Percentiles rank a stretch among this genome's conserved stretches.
Conservation (phyloP, 1,140 invertebrate species). For the Portunus trituberculatus region DNA sequence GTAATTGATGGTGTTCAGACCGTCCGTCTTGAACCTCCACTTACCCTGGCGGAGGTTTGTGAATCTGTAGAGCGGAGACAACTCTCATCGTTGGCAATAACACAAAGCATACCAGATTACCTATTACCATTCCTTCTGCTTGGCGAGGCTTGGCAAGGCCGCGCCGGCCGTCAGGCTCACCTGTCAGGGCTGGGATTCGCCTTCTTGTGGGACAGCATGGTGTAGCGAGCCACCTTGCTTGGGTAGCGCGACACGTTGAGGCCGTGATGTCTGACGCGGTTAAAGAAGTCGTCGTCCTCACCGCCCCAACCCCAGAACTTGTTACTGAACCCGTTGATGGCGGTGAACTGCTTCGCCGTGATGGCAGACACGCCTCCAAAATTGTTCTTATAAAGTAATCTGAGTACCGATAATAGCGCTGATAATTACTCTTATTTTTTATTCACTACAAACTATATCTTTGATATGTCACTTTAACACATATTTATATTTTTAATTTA, state of each 20-base stretch:
- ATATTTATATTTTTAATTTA: no score
- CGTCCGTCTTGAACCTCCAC: slow-evolving; percentile 90
- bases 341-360: slow-evolving; percentile 67
- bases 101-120: no score
- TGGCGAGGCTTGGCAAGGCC: slow-evolving; percentile 51
- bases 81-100: slow-evolving; percentile 78
- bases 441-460: no score
- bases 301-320: slow-evolving; percentile 96
- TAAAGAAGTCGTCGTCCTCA: slow-evolving; percentile 96
- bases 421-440: no score
- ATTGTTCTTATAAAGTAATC: background rate
- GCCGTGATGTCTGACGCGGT: slow-evolving; percentile 88
- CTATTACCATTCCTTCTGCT: no score
- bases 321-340: slow-evolving; percentile 95
- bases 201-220: slow-evolving; percentile 31
- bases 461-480: no score
- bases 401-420: background rate
- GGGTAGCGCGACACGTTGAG: slow-evolving; percentile 84
- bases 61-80: slow-evolving; percentile 86
- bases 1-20: slow-evolving; percentile 93
- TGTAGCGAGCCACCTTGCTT: background rate
- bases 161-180: background rate
- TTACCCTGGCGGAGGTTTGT: slow-evolving; percentile 91
- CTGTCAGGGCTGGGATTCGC: background rate
- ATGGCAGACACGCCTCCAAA: slow-evolving; percentile 39